These are phyloP conservation scores for Criorhina ranunculi DNA, from an alignment of 2,888 invertebrate species.

Conservation along the genomic window DNA sequence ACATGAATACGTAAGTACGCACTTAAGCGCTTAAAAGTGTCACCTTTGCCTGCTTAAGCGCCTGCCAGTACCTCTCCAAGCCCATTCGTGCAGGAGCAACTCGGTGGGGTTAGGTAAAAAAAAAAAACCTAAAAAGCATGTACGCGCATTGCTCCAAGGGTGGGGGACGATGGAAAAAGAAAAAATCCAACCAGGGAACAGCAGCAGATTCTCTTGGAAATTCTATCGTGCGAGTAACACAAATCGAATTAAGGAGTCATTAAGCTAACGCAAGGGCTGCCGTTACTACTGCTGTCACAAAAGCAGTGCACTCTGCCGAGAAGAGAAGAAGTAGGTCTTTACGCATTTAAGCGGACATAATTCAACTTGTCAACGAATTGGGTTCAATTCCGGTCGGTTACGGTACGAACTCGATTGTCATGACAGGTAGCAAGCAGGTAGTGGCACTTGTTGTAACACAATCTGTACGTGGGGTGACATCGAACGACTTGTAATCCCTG, in stretches of 20 bases:
- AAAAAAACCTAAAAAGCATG: constrained; percentile 29
- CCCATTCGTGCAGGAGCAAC: constrained; percentile 57
- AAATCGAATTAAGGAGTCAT: constrained; percentile 79
- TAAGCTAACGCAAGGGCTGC: constrained; percentile 65
- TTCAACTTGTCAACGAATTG: constrained; percentile 75
- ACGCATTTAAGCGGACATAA: constrained; percentile 77
- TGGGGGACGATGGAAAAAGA: background rate
- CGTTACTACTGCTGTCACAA: constrained; percentile 31
- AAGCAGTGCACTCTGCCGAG: constrained; percentile 34
- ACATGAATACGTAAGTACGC: constrained; percentile 76
- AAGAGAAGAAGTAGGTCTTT: constrained; percentile 70
- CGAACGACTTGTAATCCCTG: constrained; percentile 62
- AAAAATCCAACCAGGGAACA: constrained; percentile 31
- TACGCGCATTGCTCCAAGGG: background rate
- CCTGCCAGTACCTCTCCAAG: constrained; percentile 42
- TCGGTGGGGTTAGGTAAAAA: background rate
- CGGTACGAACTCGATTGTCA: constrained; percentile 46
- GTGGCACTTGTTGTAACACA: constrained; percentile 27
- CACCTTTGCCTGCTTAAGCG: constrained; percentile 64
- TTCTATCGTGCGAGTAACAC: constrained; percentile 77
- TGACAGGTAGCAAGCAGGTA: background rate
- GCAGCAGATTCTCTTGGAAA: constrained; percentile 54
- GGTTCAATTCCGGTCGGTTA: constrained; percentile 76
- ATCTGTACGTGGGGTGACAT: constrained; percentile 45
- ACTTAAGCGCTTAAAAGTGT: constrained; percentile 75